phyloP scores from a whole-genome alignment of 23 tunicate genomes.

The Trididemnum clinides region DNA sequence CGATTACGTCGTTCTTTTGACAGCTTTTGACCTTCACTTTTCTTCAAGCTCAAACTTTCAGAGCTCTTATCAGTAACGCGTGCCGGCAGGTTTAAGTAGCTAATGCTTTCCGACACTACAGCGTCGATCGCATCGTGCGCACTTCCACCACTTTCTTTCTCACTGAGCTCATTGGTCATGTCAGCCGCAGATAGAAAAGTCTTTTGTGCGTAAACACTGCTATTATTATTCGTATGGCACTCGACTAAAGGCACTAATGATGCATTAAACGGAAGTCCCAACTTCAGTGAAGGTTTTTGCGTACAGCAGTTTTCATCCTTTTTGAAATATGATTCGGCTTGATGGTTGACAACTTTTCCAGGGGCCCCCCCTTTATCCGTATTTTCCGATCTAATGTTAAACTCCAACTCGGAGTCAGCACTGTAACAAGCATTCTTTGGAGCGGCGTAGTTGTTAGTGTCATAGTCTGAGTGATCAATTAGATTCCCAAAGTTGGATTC shows the following conservation, averaged over 20 bases:
- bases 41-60: not conserved
- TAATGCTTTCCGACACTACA: not conserved
- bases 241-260: too few species aligned
- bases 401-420: not conserved
- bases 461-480: not conserved
- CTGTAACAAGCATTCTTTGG: not conserved
- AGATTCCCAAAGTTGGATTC: not conserved
- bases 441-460: too few species aligned
- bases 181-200: not conserved
- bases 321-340: not conserved
- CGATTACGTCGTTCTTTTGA: not conserved
- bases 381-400: not conserved
- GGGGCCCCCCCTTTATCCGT: not conserved
- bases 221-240: not conserved
- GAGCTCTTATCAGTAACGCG: not conserved
- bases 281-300: not conserved
- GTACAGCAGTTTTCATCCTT: not conserved
- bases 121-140: constrained; percentile 1
- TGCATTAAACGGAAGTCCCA: not conserved
- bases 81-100: not conserved
- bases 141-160: not conserved
- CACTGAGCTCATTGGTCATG: not conserved
- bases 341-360: not conserved
- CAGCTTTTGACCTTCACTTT: not conserved
- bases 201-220: not conserved